Percentiles rank a stretch among this genome's conserved stretches.
phyloP scores from a whole-genome alignment of 2,113 vertebrate genomes.

The Suncus etruscus region DNA sequence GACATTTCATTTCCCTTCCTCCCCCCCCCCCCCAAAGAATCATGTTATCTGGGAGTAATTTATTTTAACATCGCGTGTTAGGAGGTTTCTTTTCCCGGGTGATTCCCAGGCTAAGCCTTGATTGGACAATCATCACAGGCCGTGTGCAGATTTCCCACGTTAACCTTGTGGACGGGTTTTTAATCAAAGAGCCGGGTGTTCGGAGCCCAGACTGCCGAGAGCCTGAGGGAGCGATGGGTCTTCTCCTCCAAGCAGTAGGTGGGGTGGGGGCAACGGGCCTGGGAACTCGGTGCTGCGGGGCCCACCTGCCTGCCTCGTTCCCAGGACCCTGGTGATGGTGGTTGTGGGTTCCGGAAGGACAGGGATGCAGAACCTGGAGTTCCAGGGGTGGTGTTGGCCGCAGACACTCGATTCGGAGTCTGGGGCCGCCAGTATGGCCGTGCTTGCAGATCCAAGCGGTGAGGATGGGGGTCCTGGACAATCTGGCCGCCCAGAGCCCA shows the following conservation, averaged over 20 bases:
- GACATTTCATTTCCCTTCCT: slow-evolving; percentile 63
- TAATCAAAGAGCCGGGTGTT: slow-evolving; percentile 81
- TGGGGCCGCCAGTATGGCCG: neutral
- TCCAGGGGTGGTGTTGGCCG: neutral
- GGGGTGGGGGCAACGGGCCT: neutral
- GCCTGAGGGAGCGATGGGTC: neutral
- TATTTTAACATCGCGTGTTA: slow-evolving; percentile 74
- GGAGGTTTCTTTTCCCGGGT: slow-evolving; percentile 66
- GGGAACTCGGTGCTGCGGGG: neutral
- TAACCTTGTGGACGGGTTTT: slow-evolving; percentile 82
- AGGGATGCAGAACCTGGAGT: neutral
- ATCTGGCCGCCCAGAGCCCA: neutral
- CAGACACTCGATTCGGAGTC: neutral
- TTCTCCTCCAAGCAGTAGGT: neutral
- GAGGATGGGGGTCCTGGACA: neutral
- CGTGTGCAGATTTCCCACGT: slow-evolving; percentile 78
- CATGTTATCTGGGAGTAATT: slow-evolving; percentile 82
- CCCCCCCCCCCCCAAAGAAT: slow-evolving; percentile 78
- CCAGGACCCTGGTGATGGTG: neutral
- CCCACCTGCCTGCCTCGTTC: neutral
- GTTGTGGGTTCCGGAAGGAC: neutral
- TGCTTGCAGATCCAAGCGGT: slow-evolving; percentile 54
- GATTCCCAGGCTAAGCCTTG: slow-evolving; percentile 79
- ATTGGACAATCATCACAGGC: slow-evolving; percentile 85
- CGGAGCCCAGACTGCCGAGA: slow-evolving; percentile 71